A percentile compares a stretch with the other conserved stretches of the same genome.
phyloP scores from a whole-genome alignment of 2,113 vertebrate genomes.

The Paramisgurnus dabryanus region DNA sequence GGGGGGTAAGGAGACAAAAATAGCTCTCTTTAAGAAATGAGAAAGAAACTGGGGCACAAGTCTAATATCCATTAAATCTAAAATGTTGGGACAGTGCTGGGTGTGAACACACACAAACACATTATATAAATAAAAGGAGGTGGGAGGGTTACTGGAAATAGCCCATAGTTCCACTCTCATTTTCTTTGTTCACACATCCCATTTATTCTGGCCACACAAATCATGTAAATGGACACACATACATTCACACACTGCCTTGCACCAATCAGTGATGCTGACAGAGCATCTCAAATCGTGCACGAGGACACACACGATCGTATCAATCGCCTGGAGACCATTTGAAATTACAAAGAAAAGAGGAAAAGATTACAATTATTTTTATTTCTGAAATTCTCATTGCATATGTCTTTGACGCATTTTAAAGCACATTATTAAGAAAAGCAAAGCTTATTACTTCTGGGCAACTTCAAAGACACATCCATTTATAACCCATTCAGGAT shows the following conservation, averaged over 20 bases:
- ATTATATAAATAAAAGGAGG: constrained; percentile 16
- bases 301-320: not conserved
- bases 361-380: constrained; percentile 36
- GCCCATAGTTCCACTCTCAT: constrained; percentile 36
- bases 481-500: constrained; percentile 16
- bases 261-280: not conserved
- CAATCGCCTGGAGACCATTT: constrained; percentile 2
- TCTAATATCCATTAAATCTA: constrained; percentile 38
- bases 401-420: constrained; percentile 27
- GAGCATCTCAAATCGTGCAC: constrained; percentile 3
- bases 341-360: constrained; percentile 20
- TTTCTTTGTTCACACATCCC: constrained; percentile 31
- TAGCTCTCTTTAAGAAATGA: constrained; percentile 12
- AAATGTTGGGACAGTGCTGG: constrained; percentile 20
- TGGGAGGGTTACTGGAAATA: constrained; percentile 29
- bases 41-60: constrained; percentile 12
- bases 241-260: not conserved
- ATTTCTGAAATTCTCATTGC: constrained; percentile 24
- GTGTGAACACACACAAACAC: not conserved
- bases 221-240: constrained; percentile 40
- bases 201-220: constrained; percentile 43
- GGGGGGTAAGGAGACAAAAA: constrained; percentile 19
- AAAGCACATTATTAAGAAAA: constrained; percentile 10
- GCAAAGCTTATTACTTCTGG: constrained; percentile 27
- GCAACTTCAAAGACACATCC: constrained; percentile 37